These are phyloP conservation scores for Colletes gigas DNA, from an alignment of 1,140 invertebrate species.

Conservation along the genomic window DNA sequence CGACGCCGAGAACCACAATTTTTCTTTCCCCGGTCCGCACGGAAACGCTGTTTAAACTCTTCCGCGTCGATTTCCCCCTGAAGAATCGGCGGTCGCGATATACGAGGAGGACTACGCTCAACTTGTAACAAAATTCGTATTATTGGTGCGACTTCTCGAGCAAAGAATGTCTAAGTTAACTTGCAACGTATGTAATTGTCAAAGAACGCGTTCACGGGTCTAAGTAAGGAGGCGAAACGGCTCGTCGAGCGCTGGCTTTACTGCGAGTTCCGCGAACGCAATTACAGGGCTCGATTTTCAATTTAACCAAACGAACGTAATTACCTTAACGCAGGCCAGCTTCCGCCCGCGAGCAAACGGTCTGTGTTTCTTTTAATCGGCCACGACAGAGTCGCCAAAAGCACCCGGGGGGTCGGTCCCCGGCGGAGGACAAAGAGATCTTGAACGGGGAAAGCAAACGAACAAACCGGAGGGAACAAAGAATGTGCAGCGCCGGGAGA, in stretches of 20 bases:
- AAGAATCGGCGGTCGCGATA: neutral
- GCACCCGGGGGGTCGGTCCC: neutral
- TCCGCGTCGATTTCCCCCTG: no score
- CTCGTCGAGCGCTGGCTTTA: neutral
- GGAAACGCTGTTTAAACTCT: no score
- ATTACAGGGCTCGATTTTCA: conserved; percentile 7
- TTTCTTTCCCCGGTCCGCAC: neutral
- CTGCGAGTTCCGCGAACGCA: conserved; percentile 2
- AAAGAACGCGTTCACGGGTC: no score
- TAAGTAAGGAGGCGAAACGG: no score
- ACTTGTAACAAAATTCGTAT: no score
- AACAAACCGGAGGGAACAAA: conserved; percentile 20
- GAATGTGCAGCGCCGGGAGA: conserved; percentile 27
- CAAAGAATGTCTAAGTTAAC: no score
- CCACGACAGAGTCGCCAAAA: neutral
- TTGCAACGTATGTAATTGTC: no score
- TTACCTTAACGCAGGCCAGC: neutral
- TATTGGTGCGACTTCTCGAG: no score
- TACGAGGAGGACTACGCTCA: no score
- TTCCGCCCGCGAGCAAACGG: neutral
- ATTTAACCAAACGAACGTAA: conserved; percentile 32
- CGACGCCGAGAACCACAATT: neutral
- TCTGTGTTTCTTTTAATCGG: neutral
- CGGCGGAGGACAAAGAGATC: neutral
- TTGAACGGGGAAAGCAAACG: neutral